phyloP scores from a whole-genome alignment of 2,888 invertebrate species.

The Clepsis dumicolana region DNA sequence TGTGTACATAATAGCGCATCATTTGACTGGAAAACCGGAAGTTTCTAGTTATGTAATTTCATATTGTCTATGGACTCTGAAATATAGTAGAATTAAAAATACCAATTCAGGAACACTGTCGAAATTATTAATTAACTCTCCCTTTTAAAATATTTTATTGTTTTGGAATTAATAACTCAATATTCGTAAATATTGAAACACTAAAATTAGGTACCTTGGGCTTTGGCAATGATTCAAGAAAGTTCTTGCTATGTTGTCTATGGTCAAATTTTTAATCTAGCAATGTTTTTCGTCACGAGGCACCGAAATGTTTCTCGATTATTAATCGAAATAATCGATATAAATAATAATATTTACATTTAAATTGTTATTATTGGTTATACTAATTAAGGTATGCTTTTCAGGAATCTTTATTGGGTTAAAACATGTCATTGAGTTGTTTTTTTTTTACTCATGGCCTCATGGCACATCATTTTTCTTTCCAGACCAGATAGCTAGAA shows the following conservation, averaged over 20 bases:
- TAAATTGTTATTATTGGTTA: neutral
- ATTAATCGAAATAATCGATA: neutral
- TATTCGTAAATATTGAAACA: neutral
- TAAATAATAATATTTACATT: neutral
- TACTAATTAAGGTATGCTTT: neutral
- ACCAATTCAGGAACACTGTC: neutral
- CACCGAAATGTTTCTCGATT: slow-evolving; percentile 11
- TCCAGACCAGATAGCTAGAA: no score
- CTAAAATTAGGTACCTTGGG: neutral
- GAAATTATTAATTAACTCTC: neutral
- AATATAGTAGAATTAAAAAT: neutral
- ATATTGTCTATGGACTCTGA: slow-evolving; percentile 16
- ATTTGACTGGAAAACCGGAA: slow-evolving; percentile 16
- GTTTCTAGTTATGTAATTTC: slow-evolving; percentile 6
- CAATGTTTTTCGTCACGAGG: slow-evolving; percentile 31
- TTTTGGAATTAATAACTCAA: neutral
- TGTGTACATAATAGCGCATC: neutral
- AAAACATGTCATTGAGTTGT: no score
- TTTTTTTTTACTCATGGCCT: no score
- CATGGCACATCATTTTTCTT: no score
- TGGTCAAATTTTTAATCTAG: slow-evolving; percentile 26
- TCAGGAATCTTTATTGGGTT: neutral
- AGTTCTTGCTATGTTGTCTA: slow-evolving; percentile 10
- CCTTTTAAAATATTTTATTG: neutral
- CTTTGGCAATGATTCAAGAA: slow-evolving; percentile 35